Evolutionary conservation across 37 sponge, comb jelly and placozoan genomes (phyloP).

Genomic region (Halichondria panicea): DNA sequence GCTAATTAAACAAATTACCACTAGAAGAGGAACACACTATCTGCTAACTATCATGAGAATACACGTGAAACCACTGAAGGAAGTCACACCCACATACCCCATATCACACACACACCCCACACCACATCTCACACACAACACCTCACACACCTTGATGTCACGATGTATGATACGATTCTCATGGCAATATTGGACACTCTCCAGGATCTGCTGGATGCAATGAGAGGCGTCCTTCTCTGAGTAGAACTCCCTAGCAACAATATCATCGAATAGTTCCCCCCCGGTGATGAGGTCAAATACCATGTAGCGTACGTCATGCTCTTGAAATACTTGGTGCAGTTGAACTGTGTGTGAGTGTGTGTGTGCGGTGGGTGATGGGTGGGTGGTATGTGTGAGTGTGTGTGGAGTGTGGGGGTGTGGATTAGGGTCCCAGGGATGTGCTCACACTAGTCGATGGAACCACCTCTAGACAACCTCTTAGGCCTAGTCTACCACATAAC

Average conservation of each 20-base stretch:
- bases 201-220: slow-evolving; percentile 90
- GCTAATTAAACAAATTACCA: too few relatives aligned
- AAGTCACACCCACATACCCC: background rate
- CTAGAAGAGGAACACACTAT: background rate
- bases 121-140: background rate
- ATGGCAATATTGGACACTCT: slow-evolving; percentile 81
- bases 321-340: slow-evolving; percentile 79
- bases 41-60: background rate
- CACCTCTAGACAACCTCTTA: too few relatives aligned
- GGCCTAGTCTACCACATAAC: too few relatives aligned
- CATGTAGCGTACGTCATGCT: slow-evolving; percentile 63
- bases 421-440: too few relatives aligned
- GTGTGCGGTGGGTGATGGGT: background rate
- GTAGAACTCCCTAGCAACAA: slow-evolving; percentile 93
- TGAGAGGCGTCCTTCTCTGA: slow-evolving; percentile 91
- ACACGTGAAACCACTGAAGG: too few relatives aligned
- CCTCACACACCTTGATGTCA: slow-evolving; percentile 75
- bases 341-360: slow-evolving; percentile 33
- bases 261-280: slow-evolving; percentile 97
- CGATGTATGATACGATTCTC: slow-evolving; percentile 81
- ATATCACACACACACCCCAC: background rate
- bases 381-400: background rate
- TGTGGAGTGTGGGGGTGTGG: background rate
- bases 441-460: too few relatives aligned
- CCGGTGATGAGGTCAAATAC: slow-evolving; percentile 93